phyloP scores from a whole-genome alignment of 2,797 vertebrate species.

The Gymnocypris eckloni region DNA sequence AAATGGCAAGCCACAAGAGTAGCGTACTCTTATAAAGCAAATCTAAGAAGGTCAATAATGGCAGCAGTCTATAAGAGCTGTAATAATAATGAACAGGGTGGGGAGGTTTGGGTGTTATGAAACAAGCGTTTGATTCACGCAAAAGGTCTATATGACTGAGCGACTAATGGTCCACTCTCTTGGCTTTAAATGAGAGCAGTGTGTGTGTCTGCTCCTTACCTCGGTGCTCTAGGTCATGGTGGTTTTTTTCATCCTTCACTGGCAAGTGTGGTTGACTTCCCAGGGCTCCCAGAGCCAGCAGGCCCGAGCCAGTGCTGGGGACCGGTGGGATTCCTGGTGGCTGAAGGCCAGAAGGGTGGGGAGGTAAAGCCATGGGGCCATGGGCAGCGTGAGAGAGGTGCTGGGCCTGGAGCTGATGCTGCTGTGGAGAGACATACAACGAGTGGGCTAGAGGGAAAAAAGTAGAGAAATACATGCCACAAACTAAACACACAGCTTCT shows the following conservation, averaged over 20 bases:
- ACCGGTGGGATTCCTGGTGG: conserved; percentile 89
- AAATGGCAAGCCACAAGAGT: conserved; percentile 2
- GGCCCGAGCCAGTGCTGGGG: conserved; percentile 85
- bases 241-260: conserved; percentile 96
- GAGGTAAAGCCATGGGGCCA: conserved; percentile 89
- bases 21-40: background rate
- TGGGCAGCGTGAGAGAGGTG: conserved; percentile 94
- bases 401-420: conserved; percentile 91
- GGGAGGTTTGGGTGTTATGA: background rate
- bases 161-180: conserved; percentile 30
- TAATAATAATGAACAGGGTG: conserved; percentile 11
- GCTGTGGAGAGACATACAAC: conserved; percentile 72
- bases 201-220: conserved; percentile 73
- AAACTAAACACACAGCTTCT: conserved; percentile 62
- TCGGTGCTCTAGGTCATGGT: conserved; percentile 93
- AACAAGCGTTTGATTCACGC: conserved; percentile 23
- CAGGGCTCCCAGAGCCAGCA: conserved; percentile 89
- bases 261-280: conserved; percentile 92
- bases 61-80: conserved; percentile 20
- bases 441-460: conserved; percentile 76
- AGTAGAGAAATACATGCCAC: conserved; percentile 49
- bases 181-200: conserved; percentile 46
- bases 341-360: conserved; percentile 91
- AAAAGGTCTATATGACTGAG: conserved; percentile 23
- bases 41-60: conserved; percentile 30